phyloP scores from a whole-genome alignment of 2,888 invertebrate genomes.

The Dolichopus griseipennis region DNA sequence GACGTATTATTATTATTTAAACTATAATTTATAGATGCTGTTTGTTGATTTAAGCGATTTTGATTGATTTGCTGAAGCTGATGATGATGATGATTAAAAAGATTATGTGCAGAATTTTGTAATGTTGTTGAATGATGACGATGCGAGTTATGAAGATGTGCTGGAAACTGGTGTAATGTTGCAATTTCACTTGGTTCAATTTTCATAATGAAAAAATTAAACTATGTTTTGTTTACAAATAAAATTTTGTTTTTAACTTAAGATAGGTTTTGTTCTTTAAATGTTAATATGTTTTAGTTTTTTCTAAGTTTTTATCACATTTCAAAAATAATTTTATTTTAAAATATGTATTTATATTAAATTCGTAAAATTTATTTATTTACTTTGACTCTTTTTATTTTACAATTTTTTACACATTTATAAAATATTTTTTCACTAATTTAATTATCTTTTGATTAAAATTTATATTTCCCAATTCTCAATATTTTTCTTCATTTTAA shows the following conservation, averaged over 20 bases:
- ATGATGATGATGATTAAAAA: neutral
- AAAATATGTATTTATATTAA: no score
- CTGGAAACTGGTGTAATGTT: constrained; percentile 30
- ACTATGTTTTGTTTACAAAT: neutral
- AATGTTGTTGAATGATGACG: neutral
- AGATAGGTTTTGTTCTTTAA: neutral
- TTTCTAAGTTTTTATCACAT: neutral
- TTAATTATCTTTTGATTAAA: no score
- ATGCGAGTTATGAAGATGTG: constrained; percentile 12
- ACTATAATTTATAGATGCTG: no score
- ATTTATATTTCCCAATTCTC: no score
- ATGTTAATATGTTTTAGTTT: neutral
- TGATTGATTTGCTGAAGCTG: neutral
- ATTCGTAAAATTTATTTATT: no score
- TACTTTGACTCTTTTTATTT: no score
- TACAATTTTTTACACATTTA: no score
- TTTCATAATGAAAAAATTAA: constrained; percentile 35
- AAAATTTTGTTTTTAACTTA: neutral
- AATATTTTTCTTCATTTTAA: no score
- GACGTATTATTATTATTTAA: neutral
- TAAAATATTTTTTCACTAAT: no score
- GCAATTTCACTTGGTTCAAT: constrained; percentile 37
- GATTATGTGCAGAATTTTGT: neutral
- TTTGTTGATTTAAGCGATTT: no score
- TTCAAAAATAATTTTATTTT: neutral